These are phyloP conservation scores for Gila orcuttii DNA, from an alignment of 2,113 vertebrate species.

Conservation along the genomic window DNA sequence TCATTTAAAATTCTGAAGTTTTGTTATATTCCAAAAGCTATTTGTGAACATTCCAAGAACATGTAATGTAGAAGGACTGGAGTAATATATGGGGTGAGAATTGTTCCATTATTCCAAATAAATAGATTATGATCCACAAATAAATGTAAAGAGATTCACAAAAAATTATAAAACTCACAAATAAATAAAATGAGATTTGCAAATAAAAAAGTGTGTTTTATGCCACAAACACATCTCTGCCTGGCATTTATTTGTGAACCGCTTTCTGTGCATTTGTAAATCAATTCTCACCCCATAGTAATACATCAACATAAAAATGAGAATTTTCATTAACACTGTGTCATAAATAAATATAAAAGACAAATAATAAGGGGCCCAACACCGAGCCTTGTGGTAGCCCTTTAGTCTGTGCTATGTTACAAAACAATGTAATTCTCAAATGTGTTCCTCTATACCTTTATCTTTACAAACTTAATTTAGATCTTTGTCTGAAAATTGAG, in stretches of 20 bases:
- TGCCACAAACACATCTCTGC: too few relatives aligned
- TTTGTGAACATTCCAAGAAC: not conserved
- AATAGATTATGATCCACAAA: too few relatives aligned
- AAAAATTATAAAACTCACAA: too few relatives aligned
- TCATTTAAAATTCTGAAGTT: not conserved
- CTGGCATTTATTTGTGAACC: too few relatives aligned
- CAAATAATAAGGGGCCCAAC: not conserved
- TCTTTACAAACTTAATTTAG: not conserved
- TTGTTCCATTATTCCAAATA: too few relatives aligned
- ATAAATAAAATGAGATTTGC: too few relatives aligned
- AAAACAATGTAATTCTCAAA: not conserved
- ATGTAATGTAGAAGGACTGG: not conserved
- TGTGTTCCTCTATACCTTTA: not conserved
- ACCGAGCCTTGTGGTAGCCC: not conserved
- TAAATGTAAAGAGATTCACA: too few relatives aligned
- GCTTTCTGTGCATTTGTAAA: too few relatives aligned
- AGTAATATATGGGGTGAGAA: too few relatives aligned
- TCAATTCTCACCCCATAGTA: not conserved
- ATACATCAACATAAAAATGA: not conserved
- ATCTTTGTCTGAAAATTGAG: not conserved
- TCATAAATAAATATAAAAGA: not conserved
- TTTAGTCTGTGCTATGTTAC: not conserved
- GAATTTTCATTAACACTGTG: not conserved
- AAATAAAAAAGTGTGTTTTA: too few relatives aligned
- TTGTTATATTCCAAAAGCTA: not conserved